These are phyloP conservation scores for Montipora efflorescens DNA, from an alignment of 64 coral and sea anemone genomes.

Conservation along the genomic window DNA sequence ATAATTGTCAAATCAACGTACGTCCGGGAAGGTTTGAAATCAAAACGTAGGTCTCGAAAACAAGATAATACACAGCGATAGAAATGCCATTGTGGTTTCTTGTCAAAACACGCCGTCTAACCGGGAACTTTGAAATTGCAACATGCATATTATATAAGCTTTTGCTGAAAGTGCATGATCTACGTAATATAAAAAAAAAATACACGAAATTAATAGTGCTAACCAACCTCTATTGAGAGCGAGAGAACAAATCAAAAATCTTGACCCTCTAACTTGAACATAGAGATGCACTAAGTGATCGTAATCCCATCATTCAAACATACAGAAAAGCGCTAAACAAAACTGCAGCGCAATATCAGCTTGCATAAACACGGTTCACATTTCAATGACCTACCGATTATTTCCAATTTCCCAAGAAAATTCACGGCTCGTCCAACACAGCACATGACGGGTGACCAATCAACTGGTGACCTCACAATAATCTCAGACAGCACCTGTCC, in stretches of 20 bases:
- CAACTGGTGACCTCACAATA: background rate
- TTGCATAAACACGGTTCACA: background rate
- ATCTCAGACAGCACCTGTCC: slow-evolving; percentile 42
- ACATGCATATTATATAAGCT: background rate
- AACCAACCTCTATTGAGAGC: background rate
- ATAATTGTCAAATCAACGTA: background rate
- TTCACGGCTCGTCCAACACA: background rate
- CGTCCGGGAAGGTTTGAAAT: background rate
- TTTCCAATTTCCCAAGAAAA: slow-evolving; percentile 9
- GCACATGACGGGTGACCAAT: slow-evolving; percentile 1
- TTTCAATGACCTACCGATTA: background rate
- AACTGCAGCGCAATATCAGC: background rate
- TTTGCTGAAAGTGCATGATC: background rate
- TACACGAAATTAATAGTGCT: background rate
- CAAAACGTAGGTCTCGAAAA: background rate
- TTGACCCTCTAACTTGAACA: no score
- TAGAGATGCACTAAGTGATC: no score
- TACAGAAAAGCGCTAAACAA: background rate
- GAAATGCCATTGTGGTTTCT: background rate
- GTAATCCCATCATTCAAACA: background rate
- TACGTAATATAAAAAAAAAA: background rate
- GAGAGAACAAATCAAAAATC: background rate
- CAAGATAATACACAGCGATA: background rate
- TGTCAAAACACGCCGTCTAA: background rate
- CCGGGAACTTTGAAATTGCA: background rate